Conservation (phyloP, 2,888 invertebrate species). For the Alitta virens region DNA sequence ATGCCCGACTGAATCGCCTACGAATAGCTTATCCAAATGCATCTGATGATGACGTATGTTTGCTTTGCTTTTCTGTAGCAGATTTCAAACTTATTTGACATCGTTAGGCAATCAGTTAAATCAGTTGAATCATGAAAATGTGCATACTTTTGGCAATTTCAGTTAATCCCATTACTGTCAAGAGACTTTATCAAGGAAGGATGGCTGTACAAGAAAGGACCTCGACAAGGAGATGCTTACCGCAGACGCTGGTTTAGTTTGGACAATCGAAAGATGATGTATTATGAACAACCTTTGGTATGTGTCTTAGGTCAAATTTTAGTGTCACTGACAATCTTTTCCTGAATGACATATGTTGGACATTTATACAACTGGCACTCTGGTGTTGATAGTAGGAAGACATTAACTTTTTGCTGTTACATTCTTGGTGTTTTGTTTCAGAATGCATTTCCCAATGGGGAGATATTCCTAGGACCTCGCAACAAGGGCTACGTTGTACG, state of each 20-base stretch:
- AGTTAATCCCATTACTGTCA: constrained; percentile 70
- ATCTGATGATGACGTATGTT: constrained; percentile 42
- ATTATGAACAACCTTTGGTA: constrained; percentile 79
- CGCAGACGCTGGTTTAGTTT: constrained; percentile 85
- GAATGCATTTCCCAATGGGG: constrained; percentile 87
- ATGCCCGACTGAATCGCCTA: constrained; percentile 78
- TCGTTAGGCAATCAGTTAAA: too few species aligned
- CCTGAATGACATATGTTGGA: not conserved
- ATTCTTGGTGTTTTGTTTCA: constrained; percentile 42
- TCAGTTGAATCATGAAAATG: too few species aligned
- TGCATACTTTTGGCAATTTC: too few species aligned
- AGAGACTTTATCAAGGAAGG: constrained; percentile 84
- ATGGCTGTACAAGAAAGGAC: constrained; percentile 86
- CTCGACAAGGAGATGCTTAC: constrained; percentile 76
- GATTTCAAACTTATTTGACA: not conserved
- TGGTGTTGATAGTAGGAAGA: not conserved
- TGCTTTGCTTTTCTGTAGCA: not conserved
- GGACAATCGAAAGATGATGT: constrained; percentile 87
- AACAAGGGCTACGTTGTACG: constrained; percentile 75
- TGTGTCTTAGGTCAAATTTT: too few species aligned
- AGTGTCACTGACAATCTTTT: not conserved
- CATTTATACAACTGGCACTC: not conserved
- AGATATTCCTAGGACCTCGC: constrained; percentile 80
- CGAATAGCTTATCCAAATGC: constrained; percentile 77
- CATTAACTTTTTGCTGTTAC: not conserved